Conservation (phyloP, 2,113 vertebrate genomes). For the Myrmophylax atrothorax region DNA sequence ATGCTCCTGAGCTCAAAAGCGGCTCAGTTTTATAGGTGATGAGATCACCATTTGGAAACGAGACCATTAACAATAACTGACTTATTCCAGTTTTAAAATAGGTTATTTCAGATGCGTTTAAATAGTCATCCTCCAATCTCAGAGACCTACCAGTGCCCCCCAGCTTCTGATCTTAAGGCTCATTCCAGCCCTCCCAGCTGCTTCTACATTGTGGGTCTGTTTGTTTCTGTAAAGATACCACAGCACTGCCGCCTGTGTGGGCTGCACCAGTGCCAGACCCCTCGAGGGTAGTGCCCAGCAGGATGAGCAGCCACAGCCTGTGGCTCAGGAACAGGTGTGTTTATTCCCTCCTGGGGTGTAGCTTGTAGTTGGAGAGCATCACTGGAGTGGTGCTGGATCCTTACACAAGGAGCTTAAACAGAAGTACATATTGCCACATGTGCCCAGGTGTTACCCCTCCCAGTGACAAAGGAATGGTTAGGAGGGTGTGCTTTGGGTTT, state of each 20-base stretch:
- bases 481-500: not conserved
- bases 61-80: not conserved
- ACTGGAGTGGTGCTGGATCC: not conserved
- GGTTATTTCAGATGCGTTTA: not conserved
- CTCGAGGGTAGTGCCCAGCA: not conserved
- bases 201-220: not conserved
- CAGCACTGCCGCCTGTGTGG: not conserved
- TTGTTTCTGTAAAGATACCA: not conserved
- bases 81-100: not conserved
- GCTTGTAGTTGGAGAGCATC: not conserved
- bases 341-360: not conserved
- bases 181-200: not conserved
- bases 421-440: fast-evolving
- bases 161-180: not conserved
- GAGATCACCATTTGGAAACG: not conserved
- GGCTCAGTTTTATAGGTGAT: not conserved
- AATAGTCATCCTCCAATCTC: not conserved
- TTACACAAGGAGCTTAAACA: not conserved
- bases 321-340: fast-evolving
- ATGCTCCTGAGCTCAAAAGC: not conserved
- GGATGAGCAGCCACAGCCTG: not conserved
- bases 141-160: not conserved
- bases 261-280: not conserved
- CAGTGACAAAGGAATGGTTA: not conserved
- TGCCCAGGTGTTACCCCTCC: not conserved